phyloP scores from a whole-genome alignment of 2,113 vertebrate species.

The Entomyzon cyanotis region DNA sequence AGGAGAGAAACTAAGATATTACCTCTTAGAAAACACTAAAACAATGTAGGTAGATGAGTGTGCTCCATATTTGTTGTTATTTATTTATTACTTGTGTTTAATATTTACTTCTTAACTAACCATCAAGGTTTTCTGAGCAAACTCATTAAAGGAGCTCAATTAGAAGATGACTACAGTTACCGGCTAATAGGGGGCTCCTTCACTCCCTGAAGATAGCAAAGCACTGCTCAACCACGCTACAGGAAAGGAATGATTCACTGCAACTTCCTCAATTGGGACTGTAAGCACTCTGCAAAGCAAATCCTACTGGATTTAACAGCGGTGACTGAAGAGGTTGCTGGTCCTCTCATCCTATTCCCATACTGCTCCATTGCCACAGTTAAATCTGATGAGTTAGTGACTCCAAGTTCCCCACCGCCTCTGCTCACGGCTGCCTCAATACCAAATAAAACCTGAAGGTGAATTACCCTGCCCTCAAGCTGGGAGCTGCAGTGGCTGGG shows the following conservation, averaged over 20 bases:
- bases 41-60: not conserved
- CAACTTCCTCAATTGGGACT: not conserved
- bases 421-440: not conserved
- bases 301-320: not conserved
- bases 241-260: not conserved
- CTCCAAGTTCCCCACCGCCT: fast-evolving
- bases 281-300: not conserved
- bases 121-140: not conserved
- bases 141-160: not conserved
- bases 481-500: not conserved
- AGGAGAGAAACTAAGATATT: not conserved
- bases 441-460: not conserved
- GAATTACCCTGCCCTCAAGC: not conserved
- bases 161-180: not conserved
- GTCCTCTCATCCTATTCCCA: not conserved
- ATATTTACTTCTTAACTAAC: not conserved
- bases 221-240: not conserved
- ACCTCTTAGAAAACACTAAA: not conserved
- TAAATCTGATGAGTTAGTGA: not conserved
- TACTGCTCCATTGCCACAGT: not conserved
- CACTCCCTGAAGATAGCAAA: not conserved
- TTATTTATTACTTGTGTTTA: not conserved
- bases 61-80: not conserved
- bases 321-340: not conserved
- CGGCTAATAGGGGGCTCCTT: not conserved